A percentile compares a stretch with the other conserved stretches of the same genome.
Conservation (phyloP, 2,888 invertebrate species). For the Tetramorium bicarinatum region DNA sequence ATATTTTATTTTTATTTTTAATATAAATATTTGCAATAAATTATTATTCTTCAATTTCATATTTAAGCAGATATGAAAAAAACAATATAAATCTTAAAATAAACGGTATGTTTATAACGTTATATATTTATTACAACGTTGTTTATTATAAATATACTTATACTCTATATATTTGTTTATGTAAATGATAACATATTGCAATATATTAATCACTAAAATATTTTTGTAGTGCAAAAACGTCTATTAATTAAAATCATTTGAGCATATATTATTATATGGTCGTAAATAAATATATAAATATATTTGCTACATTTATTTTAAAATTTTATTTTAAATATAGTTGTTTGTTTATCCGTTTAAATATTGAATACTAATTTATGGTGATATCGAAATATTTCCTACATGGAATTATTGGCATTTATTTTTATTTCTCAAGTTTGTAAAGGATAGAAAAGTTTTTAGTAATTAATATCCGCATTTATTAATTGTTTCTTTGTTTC, state of each 20-base stretch:
- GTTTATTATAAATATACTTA: neutral
- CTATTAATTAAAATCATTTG: neutral
- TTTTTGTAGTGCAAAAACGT: neutral
- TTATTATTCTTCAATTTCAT: neutral
- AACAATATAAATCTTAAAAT: neutral
- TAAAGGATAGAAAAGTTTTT: neutral
- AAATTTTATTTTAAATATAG: neutral
- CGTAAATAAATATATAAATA: neutral
- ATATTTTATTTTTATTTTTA: neutral
- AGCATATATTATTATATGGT: neutral
- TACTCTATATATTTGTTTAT: slow-evolving; percentile 15
- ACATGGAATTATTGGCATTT: neutral
- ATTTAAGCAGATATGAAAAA: neutral
- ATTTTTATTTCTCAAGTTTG: neutral
- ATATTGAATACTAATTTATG: neutral
- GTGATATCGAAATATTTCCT: neutral
- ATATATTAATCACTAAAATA: neutral
- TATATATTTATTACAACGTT: neutral
- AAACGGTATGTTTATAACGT: neutral
- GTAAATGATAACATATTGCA: neutral
- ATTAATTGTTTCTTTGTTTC: neutral
- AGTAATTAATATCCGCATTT: neutral
- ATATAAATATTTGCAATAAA: slow-evolving; percentile 4
- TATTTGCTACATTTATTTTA: neutral
- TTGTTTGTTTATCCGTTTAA: neutral